These are phyloP conservation scores for Haliclona indistincta DNA, from an alignment of 37 sponge, comb jelly and placozoan species.

Conservation along the genomic window DNA sequence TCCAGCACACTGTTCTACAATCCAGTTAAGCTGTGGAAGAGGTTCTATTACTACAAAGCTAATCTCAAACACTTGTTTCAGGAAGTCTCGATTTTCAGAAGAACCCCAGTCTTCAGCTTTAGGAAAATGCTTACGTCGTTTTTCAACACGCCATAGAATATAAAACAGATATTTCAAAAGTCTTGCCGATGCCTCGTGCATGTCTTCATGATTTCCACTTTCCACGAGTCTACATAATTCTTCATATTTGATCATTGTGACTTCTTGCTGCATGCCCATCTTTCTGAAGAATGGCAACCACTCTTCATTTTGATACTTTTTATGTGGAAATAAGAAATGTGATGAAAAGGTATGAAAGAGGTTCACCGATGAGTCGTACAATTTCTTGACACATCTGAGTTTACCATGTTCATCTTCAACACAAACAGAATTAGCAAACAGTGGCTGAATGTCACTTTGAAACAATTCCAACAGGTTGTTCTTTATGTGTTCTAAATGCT, in stretches of 20 bases:
- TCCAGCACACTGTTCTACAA: not conserved
- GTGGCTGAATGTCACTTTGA: not conserved
- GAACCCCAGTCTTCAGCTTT: not conserved
- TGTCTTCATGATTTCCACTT: not conserved
- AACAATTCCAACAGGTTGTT: conserved; percentile 1
- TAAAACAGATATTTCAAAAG: not conserved
- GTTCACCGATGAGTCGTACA: not conserved
- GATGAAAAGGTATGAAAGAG: not conserved
- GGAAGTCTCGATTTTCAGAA: not conserved
- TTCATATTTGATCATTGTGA: conserved; percentile 2
- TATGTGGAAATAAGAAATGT: not conserved
- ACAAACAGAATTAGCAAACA: not conserved
- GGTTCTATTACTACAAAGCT: conserved; percentile 13
- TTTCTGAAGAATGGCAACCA: conserved; percentile 23
- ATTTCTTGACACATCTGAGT: not conserved
- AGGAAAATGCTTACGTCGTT: too few relatives aligned
- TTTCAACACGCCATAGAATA: not conserved
- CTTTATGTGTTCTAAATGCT: conserved; percentile 45
- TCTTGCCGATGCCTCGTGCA: not conserved
- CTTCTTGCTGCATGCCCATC: conserved; percentile 12
- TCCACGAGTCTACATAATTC: not conserved
- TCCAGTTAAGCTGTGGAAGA: not conserved
- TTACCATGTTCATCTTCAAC: not conserved
- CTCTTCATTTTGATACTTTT: not conserved
- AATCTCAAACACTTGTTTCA: conserved; percentile 3